Base-by-base conservation (phyloP, 30 jellyfish, hydroid and myxozoan species). In the Pseudorhiza aurosa region DNA sequence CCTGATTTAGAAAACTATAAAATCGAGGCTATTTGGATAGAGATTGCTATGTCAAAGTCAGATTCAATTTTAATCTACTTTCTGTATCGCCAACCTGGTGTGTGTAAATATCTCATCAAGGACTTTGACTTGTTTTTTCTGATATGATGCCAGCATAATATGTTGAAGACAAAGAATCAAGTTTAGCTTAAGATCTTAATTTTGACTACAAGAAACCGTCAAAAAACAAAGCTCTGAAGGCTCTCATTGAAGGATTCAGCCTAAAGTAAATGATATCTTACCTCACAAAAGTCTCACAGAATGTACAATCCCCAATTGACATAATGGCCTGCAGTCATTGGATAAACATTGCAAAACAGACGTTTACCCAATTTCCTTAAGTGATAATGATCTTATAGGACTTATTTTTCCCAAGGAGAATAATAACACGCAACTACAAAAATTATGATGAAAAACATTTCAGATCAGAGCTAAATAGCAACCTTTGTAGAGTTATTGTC, bases 91-190 rank as follows among this genome's bases (percentile, higher is more conserved):
- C 81, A 24, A 32, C 81, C 64, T 19, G 81, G 33, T 21, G 12
- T 72, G 26, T 39, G 22, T 22, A 50, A 50, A 50, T 50, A 50
- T 24, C 65, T 50, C 65, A 50, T 8, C 65, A 67, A 67, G 33
- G 29, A 26, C 26, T 67, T 39, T 26, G 63, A 67, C 63, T 5
- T 22, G 33, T 17, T 30, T 32, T 67, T 39, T 32, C 35, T 32
- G 64, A 33, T 33, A 39, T 30, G 81, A 39, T 67, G 37, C 15
- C 63, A 7, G 50, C 33, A 11, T 30, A 22, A 11, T 11, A 5
- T 67, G 21, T 29, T 32, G 74, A 67, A 67, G 33, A 67, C 64
- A 67, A 67, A 67, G 81, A 67, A 67, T 32, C 21, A 33, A 30
- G 29, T 67, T 29, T 67, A 22, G 81, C 81, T 30, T 74, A 72